These are phyloP conservation scores for Heliconius erato DNA, from an alignment of 2,888 invertebrate genomes.

Conservation along the genomic window DNA sequence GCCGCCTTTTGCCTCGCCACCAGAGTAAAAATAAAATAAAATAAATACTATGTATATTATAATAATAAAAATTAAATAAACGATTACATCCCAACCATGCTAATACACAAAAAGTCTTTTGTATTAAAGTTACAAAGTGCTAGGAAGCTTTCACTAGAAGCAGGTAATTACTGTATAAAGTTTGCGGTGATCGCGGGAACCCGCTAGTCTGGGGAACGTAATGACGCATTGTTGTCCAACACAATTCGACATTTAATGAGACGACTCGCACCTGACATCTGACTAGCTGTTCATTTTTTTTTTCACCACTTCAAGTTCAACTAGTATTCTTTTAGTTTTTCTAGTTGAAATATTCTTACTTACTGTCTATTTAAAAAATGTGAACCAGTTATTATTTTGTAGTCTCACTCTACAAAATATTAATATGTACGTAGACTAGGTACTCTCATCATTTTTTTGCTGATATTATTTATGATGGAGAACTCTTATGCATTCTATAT, in stretches of 20 bases:
- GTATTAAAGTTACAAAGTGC: slow-evolving; percentile 38
- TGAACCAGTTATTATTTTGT: neutral
- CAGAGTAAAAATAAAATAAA: too few species aligned
- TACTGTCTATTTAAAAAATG: neutral
- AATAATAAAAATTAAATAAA: too few species aligned
- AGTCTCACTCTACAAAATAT: neutral
- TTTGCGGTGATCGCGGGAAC: slow-evolving; percentile 70
- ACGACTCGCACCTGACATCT: slow-evolving; percentile 43
- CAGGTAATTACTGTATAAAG: slow-evolving; percentile 66
- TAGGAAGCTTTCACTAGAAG: slow-evolving; percentile 71
- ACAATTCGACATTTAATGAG: slow-evolving; percentile 67
- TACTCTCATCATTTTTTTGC: neutral
- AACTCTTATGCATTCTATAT: neutral
- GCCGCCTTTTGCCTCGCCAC: too few species aligned
- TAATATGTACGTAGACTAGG: too few species aligned
- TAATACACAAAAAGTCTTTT: slow-evolving; percentile 1
- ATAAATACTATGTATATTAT: too few species aligned
- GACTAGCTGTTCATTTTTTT: slow-evolving; percentile 37
- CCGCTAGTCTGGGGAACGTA: slow-evolving; percentile 61
- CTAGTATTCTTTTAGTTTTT: neutral
- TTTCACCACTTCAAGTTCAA: neutral
- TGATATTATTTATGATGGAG: neutral
- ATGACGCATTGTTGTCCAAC: slow-evolving; percentile 72
- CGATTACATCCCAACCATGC: neutral
- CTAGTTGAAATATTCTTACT: neutral